A percentile compares a stretch with the other conserved stretches of the same genome.
These are phyloP conservation scores for Megaceryle maxima DNA, from an alignment of 2,113 vertebrate species.

Conservation along the genomic window DNA sequence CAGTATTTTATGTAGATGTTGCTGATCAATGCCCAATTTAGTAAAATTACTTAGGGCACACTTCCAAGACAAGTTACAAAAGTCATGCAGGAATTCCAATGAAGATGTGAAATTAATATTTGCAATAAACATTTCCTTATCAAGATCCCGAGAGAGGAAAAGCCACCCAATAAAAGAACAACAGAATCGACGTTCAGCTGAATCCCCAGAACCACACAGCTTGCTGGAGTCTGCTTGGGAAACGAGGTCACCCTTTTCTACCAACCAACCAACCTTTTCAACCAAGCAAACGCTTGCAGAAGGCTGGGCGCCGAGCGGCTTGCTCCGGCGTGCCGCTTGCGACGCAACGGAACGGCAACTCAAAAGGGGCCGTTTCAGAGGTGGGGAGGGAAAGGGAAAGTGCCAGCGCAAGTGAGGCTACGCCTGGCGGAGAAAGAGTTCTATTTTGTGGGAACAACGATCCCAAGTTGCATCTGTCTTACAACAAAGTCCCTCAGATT, in stretches of 20 bases:
- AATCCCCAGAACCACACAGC: fast-evolving
- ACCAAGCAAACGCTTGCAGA: no score
- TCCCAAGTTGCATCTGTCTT: fast-evolving
- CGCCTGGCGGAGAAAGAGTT: not conserved
- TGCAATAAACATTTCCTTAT: not conserved
- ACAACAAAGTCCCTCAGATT: fast-evolving
- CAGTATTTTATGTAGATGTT: not conserved
- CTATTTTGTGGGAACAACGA: not conserved
- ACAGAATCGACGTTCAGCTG: fast-evolving
- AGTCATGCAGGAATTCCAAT: not conserved
- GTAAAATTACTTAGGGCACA: not conserved
- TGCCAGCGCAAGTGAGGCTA: no score
- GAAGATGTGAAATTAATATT: not conserved
- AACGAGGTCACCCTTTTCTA: not conserved
- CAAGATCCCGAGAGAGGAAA: not conserved
- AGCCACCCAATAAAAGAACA: not conserved
- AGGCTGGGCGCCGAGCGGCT: no score
- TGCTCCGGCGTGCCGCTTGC: no score
- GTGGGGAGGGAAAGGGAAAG: no score
- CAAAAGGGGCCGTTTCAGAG: not conserved
- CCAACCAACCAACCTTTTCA: no score
- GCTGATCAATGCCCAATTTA: not conserved
- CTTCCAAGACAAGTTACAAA: not conserved
- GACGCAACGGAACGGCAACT: not conserved
- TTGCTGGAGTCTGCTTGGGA: not conserved